phyloP scores from a whole-genome alignment of 2,113 vertebrate genomes.

The Chlorodrepanis virens region DNA sequence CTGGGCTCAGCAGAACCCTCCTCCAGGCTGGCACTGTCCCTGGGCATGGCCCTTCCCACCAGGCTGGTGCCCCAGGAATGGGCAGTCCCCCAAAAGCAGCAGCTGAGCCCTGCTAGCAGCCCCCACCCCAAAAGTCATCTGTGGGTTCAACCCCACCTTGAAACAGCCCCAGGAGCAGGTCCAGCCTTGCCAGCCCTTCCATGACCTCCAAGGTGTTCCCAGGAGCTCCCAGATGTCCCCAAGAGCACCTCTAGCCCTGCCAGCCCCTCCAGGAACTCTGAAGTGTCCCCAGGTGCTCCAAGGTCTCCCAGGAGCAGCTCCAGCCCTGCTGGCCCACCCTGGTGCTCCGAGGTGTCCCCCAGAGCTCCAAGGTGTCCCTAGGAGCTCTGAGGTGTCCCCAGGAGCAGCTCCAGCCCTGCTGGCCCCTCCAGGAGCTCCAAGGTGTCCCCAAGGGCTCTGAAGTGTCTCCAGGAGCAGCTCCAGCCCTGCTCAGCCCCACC shows the following conservation, averaged over 20 bases:
- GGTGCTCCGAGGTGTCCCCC: no score
- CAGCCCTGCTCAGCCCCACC: neutral
- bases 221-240: no score
- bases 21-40: neutral
- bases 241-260: no score
- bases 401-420: no score
- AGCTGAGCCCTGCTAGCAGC: neutral
- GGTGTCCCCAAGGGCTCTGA: no score
- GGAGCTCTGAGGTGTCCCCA: no score
- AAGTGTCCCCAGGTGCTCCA: neutral
- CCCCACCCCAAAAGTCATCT: neutral
- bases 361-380: no score
- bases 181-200: neutral
- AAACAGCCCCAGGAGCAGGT: neutral
- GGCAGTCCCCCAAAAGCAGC: neutral
- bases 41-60: neutral
- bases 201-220: neutral
- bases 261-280: neutral
- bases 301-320: no score
- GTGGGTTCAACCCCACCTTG: neutral
- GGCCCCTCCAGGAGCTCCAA: no score
- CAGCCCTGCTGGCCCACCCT: no score
- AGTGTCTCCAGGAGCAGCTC: neutral
- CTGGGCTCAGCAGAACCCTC: rapidly evolving
- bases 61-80: rapidly evolving